These are phyloP conservation scores for Astur gentilis DNA, from an alignment of 2,113 vertebrate species.

Conservation along the genomic window DNA sequence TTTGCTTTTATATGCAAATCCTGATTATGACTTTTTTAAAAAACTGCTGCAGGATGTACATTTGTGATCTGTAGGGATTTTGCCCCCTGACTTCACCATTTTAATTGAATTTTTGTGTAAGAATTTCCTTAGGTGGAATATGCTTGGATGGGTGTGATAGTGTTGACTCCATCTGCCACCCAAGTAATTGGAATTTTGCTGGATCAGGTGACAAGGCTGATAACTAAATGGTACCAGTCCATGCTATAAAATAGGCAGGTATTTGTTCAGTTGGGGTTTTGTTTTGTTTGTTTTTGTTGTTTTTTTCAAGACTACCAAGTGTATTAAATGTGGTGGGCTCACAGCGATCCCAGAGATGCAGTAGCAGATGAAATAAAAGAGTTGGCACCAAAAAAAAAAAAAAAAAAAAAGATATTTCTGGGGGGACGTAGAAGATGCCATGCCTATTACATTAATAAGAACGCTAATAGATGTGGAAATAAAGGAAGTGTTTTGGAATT, in stretches of 20 bases:
- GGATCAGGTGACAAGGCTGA: neutral
- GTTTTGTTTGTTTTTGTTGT: too few relatives aligned
- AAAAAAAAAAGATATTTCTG: neutral
- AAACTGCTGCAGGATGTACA: neutral
- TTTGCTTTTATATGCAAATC: neutral
- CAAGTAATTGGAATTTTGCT: neutral
- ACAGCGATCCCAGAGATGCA: neutral
- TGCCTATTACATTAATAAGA: neutral
- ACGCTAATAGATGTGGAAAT: neutral
- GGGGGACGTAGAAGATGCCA: neutral
- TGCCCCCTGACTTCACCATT: neutral
- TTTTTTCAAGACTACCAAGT: neutral
- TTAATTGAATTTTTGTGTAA: neutral
- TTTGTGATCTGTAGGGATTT: neutral
- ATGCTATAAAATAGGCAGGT: neutral
- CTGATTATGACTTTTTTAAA: neutral
- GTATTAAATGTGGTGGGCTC: neutral
- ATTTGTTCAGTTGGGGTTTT: neutral
- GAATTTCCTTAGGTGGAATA: neutral
- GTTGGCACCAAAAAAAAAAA: fast-evolving
- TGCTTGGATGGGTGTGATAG: neutral
- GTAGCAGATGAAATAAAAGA: neutral
- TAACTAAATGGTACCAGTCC: neutral
- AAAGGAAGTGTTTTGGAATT: neutral
- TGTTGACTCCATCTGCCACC: neutral